Base-by-base conservation (phyloP, 2,797 vertebrate genomes). In the Pagetopsis macropterus region DNA sequence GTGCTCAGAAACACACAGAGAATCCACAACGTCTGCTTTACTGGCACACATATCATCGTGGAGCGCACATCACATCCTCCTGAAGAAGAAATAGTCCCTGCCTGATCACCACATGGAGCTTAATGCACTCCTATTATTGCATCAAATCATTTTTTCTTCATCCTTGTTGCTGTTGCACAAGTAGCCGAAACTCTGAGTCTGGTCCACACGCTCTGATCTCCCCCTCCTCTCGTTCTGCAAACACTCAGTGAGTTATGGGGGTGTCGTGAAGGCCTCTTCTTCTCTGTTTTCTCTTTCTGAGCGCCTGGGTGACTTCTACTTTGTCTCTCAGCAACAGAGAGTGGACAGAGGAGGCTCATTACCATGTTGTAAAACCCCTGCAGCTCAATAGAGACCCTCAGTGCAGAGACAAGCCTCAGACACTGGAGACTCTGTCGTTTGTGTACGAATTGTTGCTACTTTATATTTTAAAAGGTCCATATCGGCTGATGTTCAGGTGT, bases 271-370 rank as follows among this genome's bases (percentile, higher is more conserved):
- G 81, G 77, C 76, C 84, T 84, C 79, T 46, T 82, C 73, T 62
- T 62, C 56, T 27, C 27, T 27, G 27, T 27, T 27, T 27, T 9
- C 67, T 70, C 67, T 65, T 58, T 70, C 48, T 41, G 87, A 88
- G 73, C 67, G 83, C 87, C 86, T 68, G 80, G 81, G 80, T 89
- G 91, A 90, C 90, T 92, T 88, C 77, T 85, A 65, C 87, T 87
- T 79, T 89, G 94, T 94, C 88, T 93, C 93, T 87, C 85, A 72
- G 93, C 93, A 94, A 94, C 93, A 87, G 83, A 64, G 65, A 81
- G 74, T 77, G 75, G 84, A 86, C 89, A 83, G 75, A 83, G 56
- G 77, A 87, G 79, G 81, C 88, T 93, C 90, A 92, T 94, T 93
- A 90, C 65, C 91, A 92, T 91, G 89, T 90, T 82, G 85, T 91